phyloP scores from a whole-genome alignment of 2,888 invertebrate species.

The Amphipyra berbera region DNA sequence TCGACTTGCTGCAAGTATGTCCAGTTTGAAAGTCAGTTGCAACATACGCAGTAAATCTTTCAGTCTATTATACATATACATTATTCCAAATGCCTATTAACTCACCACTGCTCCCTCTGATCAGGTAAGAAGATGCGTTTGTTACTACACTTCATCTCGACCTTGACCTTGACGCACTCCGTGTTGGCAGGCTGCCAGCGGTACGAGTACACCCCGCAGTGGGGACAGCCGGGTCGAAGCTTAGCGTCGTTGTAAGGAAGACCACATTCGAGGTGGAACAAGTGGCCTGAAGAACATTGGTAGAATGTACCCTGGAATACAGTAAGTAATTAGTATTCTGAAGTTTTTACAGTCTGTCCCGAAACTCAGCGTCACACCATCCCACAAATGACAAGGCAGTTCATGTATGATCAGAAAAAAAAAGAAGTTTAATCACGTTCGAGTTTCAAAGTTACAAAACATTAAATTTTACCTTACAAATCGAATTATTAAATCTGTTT shows the following conservation, averaged over 20 bases:
- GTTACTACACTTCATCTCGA: conserved; percentile 78
- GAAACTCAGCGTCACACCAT: no score
- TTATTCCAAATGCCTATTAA: not conserved
- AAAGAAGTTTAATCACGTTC: no score
- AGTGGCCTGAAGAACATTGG: conserved; percentile 94
- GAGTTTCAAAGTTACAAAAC: no score
- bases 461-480: no score
- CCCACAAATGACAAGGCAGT: no score
- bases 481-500: no score
- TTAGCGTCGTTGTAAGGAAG: conserved; percentile 76
- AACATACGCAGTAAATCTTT: no score
- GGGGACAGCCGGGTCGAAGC: conserved; percentile 78
- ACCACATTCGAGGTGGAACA: conserved; percentile 95
- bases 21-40: no score
- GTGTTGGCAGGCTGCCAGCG: conserved; percentile 79
- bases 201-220: conserved; percentile 82
- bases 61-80: no score
- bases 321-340: not conserved
- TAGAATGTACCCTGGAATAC: conserved; percentile 93
- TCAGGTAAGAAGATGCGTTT: conserved; percentile 81
- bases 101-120: conserved; percentile 83
- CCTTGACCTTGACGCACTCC: conserved; percentile 68
- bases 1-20: no score
- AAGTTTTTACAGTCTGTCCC: no score
- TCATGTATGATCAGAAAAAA: no score